Base-by-base conservation (phyloP, 2,797 vertebrate genomes). In the Xenopus petersii region DNA sequence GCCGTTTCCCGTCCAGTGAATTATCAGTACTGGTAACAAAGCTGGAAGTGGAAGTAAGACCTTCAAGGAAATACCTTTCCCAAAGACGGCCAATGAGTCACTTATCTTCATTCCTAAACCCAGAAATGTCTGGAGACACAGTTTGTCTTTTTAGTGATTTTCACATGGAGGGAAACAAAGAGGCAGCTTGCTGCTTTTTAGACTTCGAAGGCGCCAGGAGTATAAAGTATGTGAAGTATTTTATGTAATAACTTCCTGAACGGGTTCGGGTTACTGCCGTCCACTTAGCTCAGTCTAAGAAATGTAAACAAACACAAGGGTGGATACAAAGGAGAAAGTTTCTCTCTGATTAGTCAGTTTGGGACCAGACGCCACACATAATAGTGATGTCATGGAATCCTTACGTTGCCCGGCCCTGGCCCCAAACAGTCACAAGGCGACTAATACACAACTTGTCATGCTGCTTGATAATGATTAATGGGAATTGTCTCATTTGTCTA, bases 381-480 rank as follows among this genome's bases (percentile, higher is more conserved):
- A 30, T 21, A 26, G n/a, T 47, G 54, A 70, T 55, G 67, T 75
- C 46, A 67, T 48, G 59, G 66, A 4, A 49, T 56, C 15, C 17
- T 12, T 60, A 51, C 49, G 49, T 12, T 51, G 58, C 26, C 16
- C 1, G 1, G 13, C 66, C 60, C 60, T 16, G 67, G 59, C n/a
- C 15, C 33, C 61, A 64, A 54, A 51, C 74, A 24, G 58, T 68
- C 68, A 71, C 55, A 66, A 63, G 69, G 36, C 67, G 21, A 9
- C 51, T 24, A 67, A 68, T 24, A 54, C 62, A 11, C 51, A 42
- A 10, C 70, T 70, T 63, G 12, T 77, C 63, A 67, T 77, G 64
- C 10, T 66, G n/a, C 47, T 65, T 62, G 33, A 61, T 54, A 46
- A 55, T 77, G 75, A 77, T 72, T 71, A 62, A 77, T 71, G 62